A percentile compares a stretch with the other conserved stretches of the same genome.
phyloP scores from a whole-genome alignment of 2,113 vertebrate genomes.

The Psephotus haematonotus region DNA sequence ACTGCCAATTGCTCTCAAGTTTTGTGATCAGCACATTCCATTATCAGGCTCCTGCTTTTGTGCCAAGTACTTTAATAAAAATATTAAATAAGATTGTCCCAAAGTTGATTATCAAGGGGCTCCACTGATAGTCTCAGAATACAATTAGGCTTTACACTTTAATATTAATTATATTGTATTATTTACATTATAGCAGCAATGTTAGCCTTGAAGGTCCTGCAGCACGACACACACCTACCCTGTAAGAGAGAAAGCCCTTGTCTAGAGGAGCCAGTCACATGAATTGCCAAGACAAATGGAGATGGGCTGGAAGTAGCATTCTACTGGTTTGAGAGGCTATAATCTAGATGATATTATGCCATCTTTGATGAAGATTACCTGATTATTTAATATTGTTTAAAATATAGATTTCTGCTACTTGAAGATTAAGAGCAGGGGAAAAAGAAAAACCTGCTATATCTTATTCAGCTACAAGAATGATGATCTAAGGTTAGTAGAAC shows the following conservation, averaged over 20 bases:
- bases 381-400: background rate
- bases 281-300: background rate
- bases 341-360: background rate
- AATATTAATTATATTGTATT: background rate
- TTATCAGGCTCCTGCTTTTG: background rate
- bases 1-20: background rate
- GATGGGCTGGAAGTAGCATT: background rate
- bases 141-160: background rate
- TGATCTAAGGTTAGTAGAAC: background rate
- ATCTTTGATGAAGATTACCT: background rate
- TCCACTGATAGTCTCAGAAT: background rate
- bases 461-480: background rate
- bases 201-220: background rate
- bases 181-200: background rate
- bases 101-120: background rate
- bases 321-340: background rate
- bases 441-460: background rate
- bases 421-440: background rate
- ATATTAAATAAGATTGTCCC: slow-evolving; percentile 22
- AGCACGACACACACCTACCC: background rate
- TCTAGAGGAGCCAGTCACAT: background rate
- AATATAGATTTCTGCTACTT: background rate
- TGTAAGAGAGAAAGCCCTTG: background rate
- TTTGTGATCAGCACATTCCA: background rate
- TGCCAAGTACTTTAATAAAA: slow-evolving; percentile 37